phyloP scores from a whole-genome alignment of 2,888 invertebrate species.

The Siphlonurus alternatus region DNA sequence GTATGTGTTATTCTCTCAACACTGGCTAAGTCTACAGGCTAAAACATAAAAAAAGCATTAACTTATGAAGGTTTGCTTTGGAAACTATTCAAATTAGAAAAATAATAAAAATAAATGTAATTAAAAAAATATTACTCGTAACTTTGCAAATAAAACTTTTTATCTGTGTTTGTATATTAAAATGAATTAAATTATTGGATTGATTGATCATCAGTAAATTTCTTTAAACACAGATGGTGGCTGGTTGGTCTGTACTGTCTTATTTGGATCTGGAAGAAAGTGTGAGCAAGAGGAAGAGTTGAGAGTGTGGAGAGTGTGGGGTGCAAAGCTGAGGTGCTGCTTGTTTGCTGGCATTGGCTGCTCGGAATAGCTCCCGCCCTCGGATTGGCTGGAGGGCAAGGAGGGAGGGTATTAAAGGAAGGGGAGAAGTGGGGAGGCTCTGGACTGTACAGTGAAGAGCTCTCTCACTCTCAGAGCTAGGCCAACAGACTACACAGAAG shows the following conservation, averaged over 20 bases:
- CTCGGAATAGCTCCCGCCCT: not conserved
- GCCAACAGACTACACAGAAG: not conserved
- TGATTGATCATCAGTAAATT: too few species aligned
- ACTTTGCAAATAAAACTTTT: too few species aligned
- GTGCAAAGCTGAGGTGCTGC: not conserved
- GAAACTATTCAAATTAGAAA: not conserved
- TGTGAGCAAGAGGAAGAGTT: not conserved
- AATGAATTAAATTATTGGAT: too few species aligned
- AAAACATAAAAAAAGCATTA: not conserved
- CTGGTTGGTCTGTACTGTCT: not conserved
- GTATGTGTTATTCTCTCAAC: not conserved
- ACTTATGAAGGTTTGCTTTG: not conserved
- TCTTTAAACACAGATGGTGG: too few species aligned
- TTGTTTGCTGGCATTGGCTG: not conserved
- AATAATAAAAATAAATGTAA: too few species aligned
- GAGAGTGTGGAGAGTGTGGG: not conserved
- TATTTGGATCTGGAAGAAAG: slow-evolving; percentile 1
- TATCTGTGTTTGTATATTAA: too few species aligned
- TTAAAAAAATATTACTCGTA: too few species aligned
- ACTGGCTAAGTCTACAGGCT: too few species aligned
- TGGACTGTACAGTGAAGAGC: not conserved
- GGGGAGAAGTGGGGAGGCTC: not conserved
- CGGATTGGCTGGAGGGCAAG: not conserved
- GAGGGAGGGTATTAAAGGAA: not conserved
- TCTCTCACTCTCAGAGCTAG: not conserved